Conservation (phyloP, 1,140 invertebrate species). For the Eriocheir sinensis region DNA sequence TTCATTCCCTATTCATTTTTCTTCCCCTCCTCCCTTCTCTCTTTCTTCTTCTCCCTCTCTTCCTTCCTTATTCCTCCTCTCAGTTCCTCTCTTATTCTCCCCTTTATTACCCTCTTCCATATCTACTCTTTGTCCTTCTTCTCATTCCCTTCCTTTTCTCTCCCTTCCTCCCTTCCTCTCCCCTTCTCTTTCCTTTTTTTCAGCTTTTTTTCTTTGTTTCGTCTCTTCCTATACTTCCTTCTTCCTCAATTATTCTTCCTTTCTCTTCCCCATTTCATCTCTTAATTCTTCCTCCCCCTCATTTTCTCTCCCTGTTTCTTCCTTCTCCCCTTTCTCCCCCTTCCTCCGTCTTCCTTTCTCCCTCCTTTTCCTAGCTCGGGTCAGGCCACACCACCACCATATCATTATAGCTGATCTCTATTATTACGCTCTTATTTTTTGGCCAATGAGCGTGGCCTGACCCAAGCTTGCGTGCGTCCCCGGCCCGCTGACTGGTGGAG, state of each 20-base stretch:
- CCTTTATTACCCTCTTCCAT: not conserved
- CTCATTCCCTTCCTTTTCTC: not conserved
- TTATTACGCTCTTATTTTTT: not conserved
- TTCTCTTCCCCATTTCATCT: too few relatives aligned
- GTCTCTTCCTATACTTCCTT: not conserved
- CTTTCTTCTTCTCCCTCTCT: too few relatives aligned
- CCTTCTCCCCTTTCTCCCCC: not conserved
- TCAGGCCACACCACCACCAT: not conserved
- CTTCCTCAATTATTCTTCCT: not conserved
- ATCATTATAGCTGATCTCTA: not conserved
- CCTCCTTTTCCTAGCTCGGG: not conserved
- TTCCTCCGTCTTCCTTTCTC: not conserved
- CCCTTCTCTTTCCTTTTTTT: not conserved
- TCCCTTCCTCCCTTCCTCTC: not conserved
- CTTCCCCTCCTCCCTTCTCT: too few relatives aligned
- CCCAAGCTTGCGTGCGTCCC: not conserved
- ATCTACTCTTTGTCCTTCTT: not conserved
- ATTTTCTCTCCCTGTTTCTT: not conserved
- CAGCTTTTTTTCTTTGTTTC: too few relatives aligned
- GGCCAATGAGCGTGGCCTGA: not conserved
- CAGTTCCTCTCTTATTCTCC: too few relatives aligned
- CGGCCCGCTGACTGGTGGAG: not conserved
- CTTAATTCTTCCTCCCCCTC: not conserved
- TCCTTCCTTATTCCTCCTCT: not conserved
- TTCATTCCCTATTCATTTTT: too few relatives aligned